These are phyloP conservation scores for Drosophila buzzatii DNA, from an alignment of 2,888 invertebrate species.

Conservation along the genomic window DNA sequence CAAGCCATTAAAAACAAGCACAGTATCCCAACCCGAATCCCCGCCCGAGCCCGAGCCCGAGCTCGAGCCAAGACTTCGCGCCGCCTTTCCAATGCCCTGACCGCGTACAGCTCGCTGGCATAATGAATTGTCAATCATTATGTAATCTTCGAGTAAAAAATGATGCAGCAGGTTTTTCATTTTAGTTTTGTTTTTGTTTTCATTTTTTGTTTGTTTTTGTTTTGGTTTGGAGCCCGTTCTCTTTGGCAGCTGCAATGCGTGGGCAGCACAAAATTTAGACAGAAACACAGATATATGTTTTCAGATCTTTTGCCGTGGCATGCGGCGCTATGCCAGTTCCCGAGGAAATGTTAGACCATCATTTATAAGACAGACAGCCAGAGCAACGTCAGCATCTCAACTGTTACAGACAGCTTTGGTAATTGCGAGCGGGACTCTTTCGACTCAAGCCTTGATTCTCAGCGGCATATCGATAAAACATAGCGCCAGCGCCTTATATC, in stretches of 20 bases:
- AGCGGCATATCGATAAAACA: constrained; percentile 48
- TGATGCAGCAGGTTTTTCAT: constrained; percentile 74
- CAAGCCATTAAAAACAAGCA: constrained; percentile 62
- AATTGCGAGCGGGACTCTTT: constrained; percentile 12
- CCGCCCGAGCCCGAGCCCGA: not conserved
- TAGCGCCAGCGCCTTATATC: constrained; percentile 57
- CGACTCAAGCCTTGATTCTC: constrained; percentile 39
- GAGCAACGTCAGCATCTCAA: constrained; percentile 20
- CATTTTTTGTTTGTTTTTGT: constrained; percentile 11
- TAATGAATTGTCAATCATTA: constrained; percentile 81
- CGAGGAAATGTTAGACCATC: constrained; percentile 54
- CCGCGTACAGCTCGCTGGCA: constrained; percentile 40
- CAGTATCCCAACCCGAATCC: constrained; percentile 15
- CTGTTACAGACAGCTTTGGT: not conserved
- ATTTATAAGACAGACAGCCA: constrained; percentile 64
- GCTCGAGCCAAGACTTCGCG: constrained; percentile 10
- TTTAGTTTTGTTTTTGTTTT: constrained; percentile 18
- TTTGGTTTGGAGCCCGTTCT: constrained; percentile 14
- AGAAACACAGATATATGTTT: constrained; percentile 48
- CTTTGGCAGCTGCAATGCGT: constrained; percentile 53
- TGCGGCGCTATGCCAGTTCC: constrained; percentile 70
- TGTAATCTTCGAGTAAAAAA: constrained; percentile 78
- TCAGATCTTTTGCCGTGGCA: constrained; percentile 77
- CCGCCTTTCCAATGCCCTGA: constrained; percentile 15
- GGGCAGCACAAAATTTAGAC: constrained; percentile 69